Evolutionary conservation across 2,888 invertebrate genomes (phyloP).

Genomic region (Agonopterix heracliana): DNA sequence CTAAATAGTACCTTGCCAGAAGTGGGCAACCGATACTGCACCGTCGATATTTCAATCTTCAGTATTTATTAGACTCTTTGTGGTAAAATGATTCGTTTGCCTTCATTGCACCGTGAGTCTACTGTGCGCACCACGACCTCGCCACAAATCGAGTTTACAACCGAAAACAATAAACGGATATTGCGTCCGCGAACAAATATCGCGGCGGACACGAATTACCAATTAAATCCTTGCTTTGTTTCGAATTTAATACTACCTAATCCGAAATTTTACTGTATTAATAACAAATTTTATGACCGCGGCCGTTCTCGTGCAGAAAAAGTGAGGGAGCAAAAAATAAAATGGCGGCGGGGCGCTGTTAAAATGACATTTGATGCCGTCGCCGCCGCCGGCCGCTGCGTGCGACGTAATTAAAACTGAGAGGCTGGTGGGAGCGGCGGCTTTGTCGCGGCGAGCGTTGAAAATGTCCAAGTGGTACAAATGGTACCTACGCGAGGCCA

Average conservation of each 20-base stretch:
- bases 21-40: too few species aligned
- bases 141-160: conserved; percentile 22
- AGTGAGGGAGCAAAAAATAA: conserved; percentile 56
- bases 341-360: conserved; percentile 43
- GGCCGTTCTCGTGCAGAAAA: conserved; percentile 29
- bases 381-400: conserved; percentile 17
- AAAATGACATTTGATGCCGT: conserved; percentile 57
- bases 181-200: conserved; percentile 21
- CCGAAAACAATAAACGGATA: conserved; percentile 44
- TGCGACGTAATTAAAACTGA: conserved; percentile 36
- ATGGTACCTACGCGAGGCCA: conserved; percentile 3
- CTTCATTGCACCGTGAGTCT: too few species aligned
- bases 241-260: conserved; percentile 70
- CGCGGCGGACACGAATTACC: conserved; percentile 50
- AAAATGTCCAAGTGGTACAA: conserved; percentile 7
- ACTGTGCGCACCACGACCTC: not conserved
- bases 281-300: conserved; percentile 66
- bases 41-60: too few species aligned
- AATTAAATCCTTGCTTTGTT: conserved; percentile 72
- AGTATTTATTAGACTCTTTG: too few species aligned
- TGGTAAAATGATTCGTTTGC: too few species aligned
- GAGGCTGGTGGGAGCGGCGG: conserved; percentile 17
- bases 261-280: conserved; percentile 73
- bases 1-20: too few species aligned
- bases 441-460: conserved; percentile 16